These are phyloP conservation scores for Rhogogaster chlorosoma DNA, from an alignment of 2,888 invertebrate genomes.

Conservation along the genomic window DNA sequence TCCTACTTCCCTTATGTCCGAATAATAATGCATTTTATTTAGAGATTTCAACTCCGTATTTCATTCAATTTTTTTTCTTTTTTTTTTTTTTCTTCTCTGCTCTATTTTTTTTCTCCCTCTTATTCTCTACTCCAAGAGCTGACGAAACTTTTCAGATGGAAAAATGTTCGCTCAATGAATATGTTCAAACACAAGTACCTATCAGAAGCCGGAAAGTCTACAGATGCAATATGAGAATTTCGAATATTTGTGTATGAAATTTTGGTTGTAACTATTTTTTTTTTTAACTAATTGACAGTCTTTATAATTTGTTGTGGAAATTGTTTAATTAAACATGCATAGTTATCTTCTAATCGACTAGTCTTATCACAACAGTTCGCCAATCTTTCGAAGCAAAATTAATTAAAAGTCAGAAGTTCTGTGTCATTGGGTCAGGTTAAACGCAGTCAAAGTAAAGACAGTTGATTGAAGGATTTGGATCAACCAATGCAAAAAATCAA, in stretches of 20 bases:
- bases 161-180: neutral
- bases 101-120: neutral
- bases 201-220: neutral
- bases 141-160: neutral
- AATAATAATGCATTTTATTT: slow-evolving; percentile 27
- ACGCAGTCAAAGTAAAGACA: neutral
- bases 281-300: neutral
- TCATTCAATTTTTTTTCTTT: neutral
- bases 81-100: neutral
- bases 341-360: neutral
- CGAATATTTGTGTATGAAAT: neutral
- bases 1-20: neutral
- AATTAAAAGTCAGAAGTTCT: neutral
- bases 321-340: neutral
- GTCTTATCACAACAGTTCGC: neutral
- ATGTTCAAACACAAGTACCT: neutral
- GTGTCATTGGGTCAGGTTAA: neutral
- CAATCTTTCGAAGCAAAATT: neutral
- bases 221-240: neutral
- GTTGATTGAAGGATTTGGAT: neutral
- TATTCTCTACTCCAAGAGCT: neutral
- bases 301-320: neutral
- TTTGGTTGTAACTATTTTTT: neutral
- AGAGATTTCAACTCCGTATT: slow-evolving; percentile 4
- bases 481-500: too few species aligned